phyloP scores from a whole-genome alignment of 1,140 invertebrate species.

The Pogonognathellus flavescens region DNA sequence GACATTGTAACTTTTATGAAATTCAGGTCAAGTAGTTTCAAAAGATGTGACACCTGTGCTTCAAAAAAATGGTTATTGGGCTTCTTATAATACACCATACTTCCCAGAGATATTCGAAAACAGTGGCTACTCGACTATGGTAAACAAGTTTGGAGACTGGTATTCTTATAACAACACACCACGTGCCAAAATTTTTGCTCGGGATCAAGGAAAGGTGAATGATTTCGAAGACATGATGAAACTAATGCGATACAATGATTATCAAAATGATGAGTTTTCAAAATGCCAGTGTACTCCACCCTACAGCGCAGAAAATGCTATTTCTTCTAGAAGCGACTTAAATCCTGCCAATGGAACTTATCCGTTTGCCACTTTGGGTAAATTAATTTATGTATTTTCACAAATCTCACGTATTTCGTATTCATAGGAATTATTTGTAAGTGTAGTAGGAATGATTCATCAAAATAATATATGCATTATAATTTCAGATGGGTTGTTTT shows the following conservation, averaged over 20 bases:
- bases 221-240: conserved; percentile 75
- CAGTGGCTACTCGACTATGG: conserved; percentile 74
- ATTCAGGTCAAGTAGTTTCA: conserved; percentile 70
- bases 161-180: conserved; percentile 78
- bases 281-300: conserved; percentile 80
- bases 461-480: too few species aligned
- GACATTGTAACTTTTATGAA: too few species aligned
- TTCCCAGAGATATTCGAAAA: conserved; percentile 78
- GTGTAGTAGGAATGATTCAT: too few species aligned
- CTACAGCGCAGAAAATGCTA: conserved; percentile 81
- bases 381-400: not conserved
- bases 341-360: conserved; percentile 79
- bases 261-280: conserved; percentile 78
- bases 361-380: conserved; percentile 69
- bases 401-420: too few species aligned
- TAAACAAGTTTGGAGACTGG: conserved; percentile 79
- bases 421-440: too few species aligned
- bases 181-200: conserved; percentile 77
- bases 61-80: conserved; percentile 79
- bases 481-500: too few species aligned
- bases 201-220: conserved; percentile 74
- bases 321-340: conserved; percentile 79
- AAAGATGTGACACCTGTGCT: conserved; percentile 81
- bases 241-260: conserved; percentile 84
- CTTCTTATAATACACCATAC: conserved; percentile 85